Conservation (phyloP, 2,888 invertebrate genomes). For the Acleris emargana region DNA sequence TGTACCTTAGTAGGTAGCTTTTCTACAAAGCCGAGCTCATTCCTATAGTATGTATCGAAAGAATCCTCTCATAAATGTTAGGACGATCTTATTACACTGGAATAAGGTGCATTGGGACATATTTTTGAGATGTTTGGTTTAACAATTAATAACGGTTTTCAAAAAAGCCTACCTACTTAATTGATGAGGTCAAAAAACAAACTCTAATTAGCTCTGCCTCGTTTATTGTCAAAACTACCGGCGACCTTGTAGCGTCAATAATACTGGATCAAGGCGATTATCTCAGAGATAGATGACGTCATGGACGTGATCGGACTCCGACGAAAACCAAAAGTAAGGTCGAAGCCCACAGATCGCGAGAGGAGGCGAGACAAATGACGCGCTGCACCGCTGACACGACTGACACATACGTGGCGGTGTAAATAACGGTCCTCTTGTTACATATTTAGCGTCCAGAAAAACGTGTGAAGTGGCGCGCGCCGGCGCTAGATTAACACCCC, state of each 20-base stretch:
- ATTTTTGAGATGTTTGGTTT: too few species aligned
- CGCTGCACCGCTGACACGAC: constrained; percentile 39
- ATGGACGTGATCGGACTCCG: constrained; percentile 54
- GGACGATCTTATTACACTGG: neutral
- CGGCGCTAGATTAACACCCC: constrained; percentile 18
- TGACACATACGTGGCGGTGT: constrained; percentile 41
- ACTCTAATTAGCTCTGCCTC: constrained; percentile 28
- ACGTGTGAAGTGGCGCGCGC: constrained; percentile 49
- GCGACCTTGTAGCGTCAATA: constrained; percentile 50
- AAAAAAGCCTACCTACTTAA: constrained; percentile 16
- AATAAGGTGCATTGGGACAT: too few species aligned
- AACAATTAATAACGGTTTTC: constrained; percentile 5
- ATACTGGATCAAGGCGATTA: constrained; percentile 67
- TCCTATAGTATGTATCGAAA: too few species aligned
- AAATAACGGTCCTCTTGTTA: constrained; percentile 50
- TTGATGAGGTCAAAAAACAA: constrained; percentile 23
- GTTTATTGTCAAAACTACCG: constrained; percentile 40
- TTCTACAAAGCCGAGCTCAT: neutral
- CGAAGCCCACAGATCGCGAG: constrained; percentile 52
- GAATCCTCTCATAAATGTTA: too few species aligned
- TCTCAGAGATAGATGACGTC: constrained; percentile 67
- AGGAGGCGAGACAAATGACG: constrained; percentile 33
- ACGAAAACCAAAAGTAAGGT: constrained; percentile 66
- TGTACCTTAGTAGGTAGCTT: too few species aligned
- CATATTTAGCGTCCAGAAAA: constrained; percentile 53